phyloP scores from a whole-genome alignment of 2,797 vertebrate genomes.

The Sebastes oblongus region DNA sequence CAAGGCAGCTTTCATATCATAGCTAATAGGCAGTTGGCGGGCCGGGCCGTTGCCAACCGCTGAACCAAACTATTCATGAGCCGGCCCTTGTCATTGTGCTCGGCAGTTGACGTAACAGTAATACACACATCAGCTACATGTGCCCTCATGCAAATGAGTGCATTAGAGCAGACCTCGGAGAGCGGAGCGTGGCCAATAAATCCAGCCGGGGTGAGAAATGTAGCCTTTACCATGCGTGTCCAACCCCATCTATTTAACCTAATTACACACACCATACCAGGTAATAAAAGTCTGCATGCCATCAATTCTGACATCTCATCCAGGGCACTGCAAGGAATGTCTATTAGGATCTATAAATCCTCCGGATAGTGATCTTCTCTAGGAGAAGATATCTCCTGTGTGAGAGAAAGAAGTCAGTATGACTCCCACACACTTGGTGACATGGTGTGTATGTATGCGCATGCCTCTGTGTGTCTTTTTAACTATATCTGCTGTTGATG shows the following conservation, averaged over 20 bases:
- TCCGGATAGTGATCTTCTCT: conserved; percentile 55
- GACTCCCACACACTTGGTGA: conserved; percentile 26
- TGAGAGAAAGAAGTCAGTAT: conserved; percentile 13
- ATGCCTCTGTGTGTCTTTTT: conserved; percentile 14
- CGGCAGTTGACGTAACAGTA: conserved; percentile 72
- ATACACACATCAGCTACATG: conserved; percentile 79
- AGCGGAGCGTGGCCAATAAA: conserved; percentile 82
- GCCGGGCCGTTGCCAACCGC: conserved; percentile 69
- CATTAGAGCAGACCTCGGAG: conserved; percentile 76
- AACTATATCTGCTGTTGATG: conserved; percentile 25
- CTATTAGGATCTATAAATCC: conserved; percentile 81
- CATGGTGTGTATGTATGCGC: conserved; percentile 10
- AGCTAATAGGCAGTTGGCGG: conserved; percentile 78
- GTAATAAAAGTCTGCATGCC: conserved; percentile 84
- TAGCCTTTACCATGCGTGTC: conserved; percentile 80
- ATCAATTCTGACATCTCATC: conserved; percentile 84
- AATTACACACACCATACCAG: conserved; percentile 85
- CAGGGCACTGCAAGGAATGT: conserved; percentile 70
- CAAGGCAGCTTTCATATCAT: conserved; percentile 78
- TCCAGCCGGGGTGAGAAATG: conserved; percentile 78
- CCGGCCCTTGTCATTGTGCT: conserved; percentile 73
- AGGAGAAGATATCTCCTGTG: conserved; percentile 52
- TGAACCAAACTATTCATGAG: conserved; percentile 74
- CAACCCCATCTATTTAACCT: conserved; percentile 85
- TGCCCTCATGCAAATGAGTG: conserved; percentile 81